Conservation (phyloP, 2,113 vertebrate species). For the Hyaena hyaena region DNA sequence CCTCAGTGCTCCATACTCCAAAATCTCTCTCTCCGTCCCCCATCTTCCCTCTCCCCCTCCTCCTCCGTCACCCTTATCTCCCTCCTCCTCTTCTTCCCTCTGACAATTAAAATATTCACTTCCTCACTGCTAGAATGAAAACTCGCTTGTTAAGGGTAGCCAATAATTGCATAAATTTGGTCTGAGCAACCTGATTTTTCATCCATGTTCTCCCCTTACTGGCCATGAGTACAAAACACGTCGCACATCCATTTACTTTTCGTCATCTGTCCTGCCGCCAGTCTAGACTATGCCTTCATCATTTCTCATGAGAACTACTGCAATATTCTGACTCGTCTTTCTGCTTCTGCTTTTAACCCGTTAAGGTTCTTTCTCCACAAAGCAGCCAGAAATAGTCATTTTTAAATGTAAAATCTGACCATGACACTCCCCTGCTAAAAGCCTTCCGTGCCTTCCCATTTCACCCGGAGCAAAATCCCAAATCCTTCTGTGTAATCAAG, state of each 20-base stretch:
- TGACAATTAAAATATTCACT: background rate
- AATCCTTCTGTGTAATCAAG: background rate
- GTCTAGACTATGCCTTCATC: background rate
- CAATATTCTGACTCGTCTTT: background rate
- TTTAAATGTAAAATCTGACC: conserved; percentile 13
- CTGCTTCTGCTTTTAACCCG: background rate
- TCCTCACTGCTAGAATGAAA: background rate
- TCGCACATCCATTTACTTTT: background rate
- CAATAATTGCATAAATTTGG: background rate
- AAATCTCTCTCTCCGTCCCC: background rate
- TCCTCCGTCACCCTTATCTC: background rate
- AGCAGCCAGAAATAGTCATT: background rate
- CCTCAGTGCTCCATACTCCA: background rate
- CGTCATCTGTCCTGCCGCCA: background rate
- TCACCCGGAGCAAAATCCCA: background rate
- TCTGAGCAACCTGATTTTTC: background rate
- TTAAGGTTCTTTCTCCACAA: background rate
- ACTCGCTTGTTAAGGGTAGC: background rate
- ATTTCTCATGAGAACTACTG: background rate
- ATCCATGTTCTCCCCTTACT: background rate
- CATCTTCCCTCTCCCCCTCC: background rate
- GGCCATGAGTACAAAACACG: background rate
- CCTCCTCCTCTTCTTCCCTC: background rate
- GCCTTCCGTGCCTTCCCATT: background rate
- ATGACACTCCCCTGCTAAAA: background rate